Conservation (phyloP, 2,888 invertebrate species). For the Drosophila peninsularis region DNA sequence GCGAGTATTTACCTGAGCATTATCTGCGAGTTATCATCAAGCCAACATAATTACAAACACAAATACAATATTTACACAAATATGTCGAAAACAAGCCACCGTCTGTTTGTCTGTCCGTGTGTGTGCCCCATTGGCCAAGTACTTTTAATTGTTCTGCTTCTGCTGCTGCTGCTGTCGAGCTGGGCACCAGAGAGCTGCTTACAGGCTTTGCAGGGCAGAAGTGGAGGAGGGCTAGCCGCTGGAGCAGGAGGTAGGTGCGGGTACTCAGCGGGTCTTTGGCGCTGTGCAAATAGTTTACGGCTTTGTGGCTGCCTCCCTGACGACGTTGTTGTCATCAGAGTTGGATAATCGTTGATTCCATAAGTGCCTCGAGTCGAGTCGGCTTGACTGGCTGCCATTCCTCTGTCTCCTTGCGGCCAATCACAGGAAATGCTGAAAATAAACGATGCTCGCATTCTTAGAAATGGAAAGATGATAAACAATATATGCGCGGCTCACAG, state of each 20-base stretch:
- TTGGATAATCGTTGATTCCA: constrained; percentile 71
- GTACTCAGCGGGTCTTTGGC: constrained; percentile 33
- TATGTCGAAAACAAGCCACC: constrained; percentile 67
- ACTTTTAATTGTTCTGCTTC: constrained; percentile 58
- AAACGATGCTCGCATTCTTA: constrained; percentile 13
- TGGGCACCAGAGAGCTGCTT: constrained; percentile 4
- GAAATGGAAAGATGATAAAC: constrained; percentile 6
- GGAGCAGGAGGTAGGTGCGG: background rate
- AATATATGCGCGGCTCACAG: constrained; percentile 1
- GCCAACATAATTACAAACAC: constrained; percentile 76
- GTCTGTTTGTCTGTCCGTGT: background rate
- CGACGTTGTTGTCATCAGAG: constrained; percentile 30
- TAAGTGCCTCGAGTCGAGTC: constrained; percentile 61
- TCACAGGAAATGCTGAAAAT: constrained; percentile 8
- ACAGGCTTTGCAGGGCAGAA: background rate
- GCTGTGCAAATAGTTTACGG: constrained; percentile 58
- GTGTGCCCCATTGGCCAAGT: constrained; percentile 30
- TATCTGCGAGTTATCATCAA: constrained; percentile 75
- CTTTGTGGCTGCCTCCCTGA: constrained; percentile 26
- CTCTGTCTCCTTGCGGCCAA: too few species aligned
- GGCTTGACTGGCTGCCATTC: constrained; percentile 42
- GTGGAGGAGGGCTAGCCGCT: background rate
- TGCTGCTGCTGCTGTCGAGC: constrained; percentile 25
- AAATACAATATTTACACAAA: constrained; percentile 77
- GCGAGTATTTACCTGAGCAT: constrained; percentile 72